Evolutionary conservation across 2,888 invertebrate species (phyloP), one percentile per base, ranked within the genome.

Genomic region (Cyrtodaria siliqua): DNA sequence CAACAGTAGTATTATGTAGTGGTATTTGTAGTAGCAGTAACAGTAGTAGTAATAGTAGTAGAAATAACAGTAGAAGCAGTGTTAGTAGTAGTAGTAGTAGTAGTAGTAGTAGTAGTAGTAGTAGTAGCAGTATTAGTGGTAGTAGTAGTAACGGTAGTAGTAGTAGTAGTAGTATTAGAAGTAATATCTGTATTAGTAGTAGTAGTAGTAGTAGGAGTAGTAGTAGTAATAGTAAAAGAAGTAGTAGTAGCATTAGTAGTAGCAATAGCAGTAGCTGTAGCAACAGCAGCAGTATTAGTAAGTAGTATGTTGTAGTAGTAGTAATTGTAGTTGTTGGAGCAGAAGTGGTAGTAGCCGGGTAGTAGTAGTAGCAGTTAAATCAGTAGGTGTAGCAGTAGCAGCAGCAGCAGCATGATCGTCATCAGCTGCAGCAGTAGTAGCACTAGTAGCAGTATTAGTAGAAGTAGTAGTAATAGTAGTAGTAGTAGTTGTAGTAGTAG

Each of bases 231-330:
- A 47, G 47, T 47, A 18, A 16, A 9, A 16, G 47, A 9, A 47
- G 47, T 47, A 47, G 47, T 47, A 47, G 47, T 47, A 9, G 47
- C 16, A 47, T 4, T 47, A 47, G 47, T 47, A 47, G 47, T 47
- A 9, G 47, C 16, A 18, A 16, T 47, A 18, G 47, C 16, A 47
- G 47, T 16, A 47, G 47, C 16, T 9, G 18, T 47, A 18, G 47
- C 16, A 47, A 6, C 16, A 18, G 47, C 16, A 47, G 47, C 3
- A 16, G 47, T 47, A 47, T 4, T 47, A 47, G 47, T 47, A 47
- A n/a, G n/a, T n/a, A n/a, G n/a, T n/a, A n/a, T 8, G 8, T 12
- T 8, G n/a, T 47, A 18, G 47, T 47, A 47, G 47, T 9, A 16
- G 47, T 47, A 47, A 16, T 47, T 9, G 47, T 47, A 47, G 47